Conservation (phyloP, 2,888 invertebrate genomes). For the Lacanobia wlatinum region DNA sequence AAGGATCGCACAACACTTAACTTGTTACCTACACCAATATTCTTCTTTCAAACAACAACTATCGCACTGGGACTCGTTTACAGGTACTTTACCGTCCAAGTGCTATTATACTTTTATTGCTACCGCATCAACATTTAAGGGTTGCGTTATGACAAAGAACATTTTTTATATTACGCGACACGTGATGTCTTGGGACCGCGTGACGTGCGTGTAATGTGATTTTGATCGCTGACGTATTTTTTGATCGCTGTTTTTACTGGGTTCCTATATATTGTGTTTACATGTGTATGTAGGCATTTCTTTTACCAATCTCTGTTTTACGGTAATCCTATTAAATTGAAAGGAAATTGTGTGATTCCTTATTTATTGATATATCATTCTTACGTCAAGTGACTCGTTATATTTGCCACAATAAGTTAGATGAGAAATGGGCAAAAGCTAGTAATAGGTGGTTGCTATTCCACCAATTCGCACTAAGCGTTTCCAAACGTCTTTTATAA, state of each 20-base stretch:
- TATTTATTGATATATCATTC: too few relatives aligned
- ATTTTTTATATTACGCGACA: constrained; percentile 33
- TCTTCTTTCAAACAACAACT: constrained; percentile 12
- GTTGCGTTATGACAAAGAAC: constrained; percentile 26
- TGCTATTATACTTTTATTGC: constrained; percentile 57
- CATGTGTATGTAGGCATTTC: not conserved
- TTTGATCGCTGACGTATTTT: constrained; percentile 39
- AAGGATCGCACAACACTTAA: too few relatives aligned
- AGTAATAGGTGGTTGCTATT: too few relatives aligned
- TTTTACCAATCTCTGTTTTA: too few relatives aligned
- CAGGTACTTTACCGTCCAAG: constrained; percentile 36
- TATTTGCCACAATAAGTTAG: too few relatives aligned
- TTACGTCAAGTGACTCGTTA: too few relatives aligned
- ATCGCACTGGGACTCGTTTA: constrained; percentile 21
- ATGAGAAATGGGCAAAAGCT: too few relatives aligned
- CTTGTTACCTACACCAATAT: not conserved
- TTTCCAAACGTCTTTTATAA: too few relatives aligned
- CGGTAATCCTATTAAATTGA: too few relatives aligned
- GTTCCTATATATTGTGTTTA: not conserved
- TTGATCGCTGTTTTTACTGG: constrained; percentile 21
- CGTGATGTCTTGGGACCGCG: constrained; percentile 30
- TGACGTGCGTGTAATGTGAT: constrained; percentile 35
- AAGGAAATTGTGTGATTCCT: not conserved
- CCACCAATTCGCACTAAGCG: too few relatives aligned
- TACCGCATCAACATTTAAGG: constrained; percentile 33